Conservation (phyloP, 2,888 invertebrate genomes). For the Colostygia pectinataria region DNA sequence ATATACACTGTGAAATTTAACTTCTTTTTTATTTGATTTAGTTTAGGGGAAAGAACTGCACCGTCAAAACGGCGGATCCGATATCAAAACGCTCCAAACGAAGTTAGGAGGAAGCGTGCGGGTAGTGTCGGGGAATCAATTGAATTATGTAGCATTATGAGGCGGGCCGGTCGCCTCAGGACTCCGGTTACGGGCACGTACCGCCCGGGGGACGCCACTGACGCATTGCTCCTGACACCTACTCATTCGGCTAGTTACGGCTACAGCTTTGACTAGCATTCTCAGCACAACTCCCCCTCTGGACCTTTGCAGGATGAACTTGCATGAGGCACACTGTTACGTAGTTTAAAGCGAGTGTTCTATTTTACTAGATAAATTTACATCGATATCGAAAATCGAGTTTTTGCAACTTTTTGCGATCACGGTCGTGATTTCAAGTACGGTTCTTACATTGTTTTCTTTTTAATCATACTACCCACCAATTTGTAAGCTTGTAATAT, state of each 20-base stretch:
- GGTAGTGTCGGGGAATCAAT: slow-evolving; percentile 81
- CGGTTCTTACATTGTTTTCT: too few relatives aligned
- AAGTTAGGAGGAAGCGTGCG: slow-evolving; percentile 79
- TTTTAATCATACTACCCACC: too few relatives aligned
- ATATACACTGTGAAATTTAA: slow-evolving; percentile 47
- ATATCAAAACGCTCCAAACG: slow-evolving; percentile 81
- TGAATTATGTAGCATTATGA: slow-evolving; percentile 81
- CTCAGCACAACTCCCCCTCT: slow-evolving; percentile 36
- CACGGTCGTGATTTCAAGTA: too few relatives aligned
- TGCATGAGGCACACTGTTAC: slow-evolving; percentile 37
- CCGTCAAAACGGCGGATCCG: slow-evolving; percentile 77
- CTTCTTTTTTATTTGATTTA: slow-evolving; percentile 49
- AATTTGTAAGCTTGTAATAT: too few relatives aligned
- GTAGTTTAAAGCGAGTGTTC: slow-evolving; percentile 4
- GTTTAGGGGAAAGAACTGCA: slow-evolving; percentile 59
- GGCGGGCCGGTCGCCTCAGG: slow-evolving; percentile 48
- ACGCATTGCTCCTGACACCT: slow-evolving; percentile 78
- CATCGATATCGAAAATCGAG: not conserved
- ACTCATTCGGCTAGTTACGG: slow-evolving; percentile 70
- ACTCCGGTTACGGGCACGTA: slow-evolving; percentile 77
- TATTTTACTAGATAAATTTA: not conserved
- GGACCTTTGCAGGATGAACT: slow-evolving; percentile 26
- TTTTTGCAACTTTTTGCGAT: too few relatives aligned
- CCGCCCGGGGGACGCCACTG: slow-evolving; percentile 44
- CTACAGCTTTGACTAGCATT: slow-evolving; percentile 40